phyloP scores from a whole-genome alignment of 2,888 invertebrate genomes.

The Diaphora mendica region DNA sequence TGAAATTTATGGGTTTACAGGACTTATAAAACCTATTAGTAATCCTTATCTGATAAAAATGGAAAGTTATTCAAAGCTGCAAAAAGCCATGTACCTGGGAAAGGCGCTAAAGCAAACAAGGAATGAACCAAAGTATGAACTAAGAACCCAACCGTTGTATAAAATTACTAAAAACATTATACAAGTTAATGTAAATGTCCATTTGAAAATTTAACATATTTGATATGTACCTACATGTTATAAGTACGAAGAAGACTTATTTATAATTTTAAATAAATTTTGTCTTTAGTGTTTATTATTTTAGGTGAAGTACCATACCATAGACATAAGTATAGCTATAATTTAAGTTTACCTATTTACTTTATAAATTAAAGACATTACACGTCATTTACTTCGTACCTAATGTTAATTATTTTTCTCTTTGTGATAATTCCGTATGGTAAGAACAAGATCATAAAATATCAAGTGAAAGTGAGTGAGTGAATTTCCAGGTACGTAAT shows the following conservation, averaged over 20 bases:
- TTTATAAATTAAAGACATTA: too few relatives aligned
- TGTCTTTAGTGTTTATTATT: neutral
- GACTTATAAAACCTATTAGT: neutral
- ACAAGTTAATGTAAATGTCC: neutral
- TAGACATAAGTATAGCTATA: neutral
- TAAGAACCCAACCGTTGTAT: neutral
- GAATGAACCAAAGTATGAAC: neutral
- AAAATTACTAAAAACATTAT: neutral
- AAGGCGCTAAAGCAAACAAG: neutral
- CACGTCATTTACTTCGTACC: too few relatives aligned
- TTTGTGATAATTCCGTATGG: neutral
- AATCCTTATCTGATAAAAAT: neutral
- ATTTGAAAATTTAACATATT: neutral
- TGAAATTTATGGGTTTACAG: neutral
- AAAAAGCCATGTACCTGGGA: neutral
- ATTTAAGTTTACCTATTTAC: neutral
- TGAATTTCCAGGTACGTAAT: neutral
- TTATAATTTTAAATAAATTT: neutral
- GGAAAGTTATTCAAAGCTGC: neutral
- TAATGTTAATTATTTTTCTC: neutral
- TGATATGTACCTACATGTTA: neutral
- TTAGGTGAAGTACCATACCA: neutral
- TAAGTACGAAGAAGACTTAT: neutral
- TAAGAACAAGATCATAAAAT: neutral
- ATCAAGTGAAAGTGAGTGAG: neutral